phyloP scores from a whole-genome alignment of 2,888 invertebrate genomes.

The Pheosia gnoma region DNA sequence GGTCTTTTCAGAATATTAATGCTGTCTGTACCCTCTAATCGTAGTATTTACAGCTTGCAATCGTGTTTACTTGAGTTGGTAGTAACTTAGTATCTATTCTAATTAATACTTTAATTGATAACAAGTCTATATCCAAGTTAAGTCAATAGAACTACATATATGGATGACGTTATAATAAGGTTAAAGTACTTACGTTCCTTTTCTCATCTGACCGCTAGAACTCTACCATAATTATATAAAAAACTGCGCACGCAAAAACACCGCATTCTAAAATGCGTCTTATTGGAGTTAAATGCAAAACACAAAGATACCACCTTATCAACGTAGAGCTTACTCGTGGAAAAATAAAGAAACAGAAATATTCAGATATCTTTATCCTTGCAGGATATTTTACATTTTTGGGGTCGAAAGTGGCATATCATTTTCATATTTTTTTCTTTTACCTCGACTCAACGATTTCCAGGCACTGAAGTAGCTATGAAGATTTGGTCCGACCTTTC shows the following conservation, averaged over 20 bases:
- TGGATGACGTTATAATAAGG: no score
- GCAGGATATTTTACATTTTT: constrained; percentile 41
- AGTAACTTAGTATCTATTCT: no score
- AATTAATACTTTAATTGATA: no score
- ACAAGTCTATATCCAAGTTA: no score
- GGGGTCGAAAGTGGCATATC: constrained; percentile 38
- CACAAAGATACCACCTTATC: constrained; percentile 38
- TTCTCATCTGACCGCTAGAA: no score
- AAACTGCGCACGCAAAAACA: constrained; percentile 9
- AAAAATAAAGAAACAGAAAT: constrained; percentile 33
- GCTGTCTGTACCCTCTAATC: no score
- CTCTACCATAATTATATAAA: no score
- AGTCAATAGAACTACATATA: no score
- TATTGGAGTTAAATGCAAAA: constrained; percentile 26
- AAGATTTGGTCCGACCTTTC: constrained; percentile 14
- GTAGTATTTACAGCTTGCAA: no score
- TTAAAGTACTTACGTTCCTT: no score
- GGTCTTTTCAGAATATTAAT: no score
- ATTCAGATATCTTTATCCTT: constrained; percentile 31
- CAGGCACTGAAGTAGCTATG: constrained; percentile 3
- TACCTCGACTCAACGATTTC: constrained; percentile 16
- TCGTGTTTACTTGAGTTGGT: no score
- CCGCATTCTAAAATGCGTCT: constrained; percentile 17
- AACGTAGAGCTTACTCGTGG: constrained; percentile 31
- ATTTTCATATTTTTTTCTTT: constrained; percentile 40